These are phyloP conservation scores for Ostrea edulis DNA, from an alignment of 1,140 invertebrate species.

Conservation along the genomic window DNA sequence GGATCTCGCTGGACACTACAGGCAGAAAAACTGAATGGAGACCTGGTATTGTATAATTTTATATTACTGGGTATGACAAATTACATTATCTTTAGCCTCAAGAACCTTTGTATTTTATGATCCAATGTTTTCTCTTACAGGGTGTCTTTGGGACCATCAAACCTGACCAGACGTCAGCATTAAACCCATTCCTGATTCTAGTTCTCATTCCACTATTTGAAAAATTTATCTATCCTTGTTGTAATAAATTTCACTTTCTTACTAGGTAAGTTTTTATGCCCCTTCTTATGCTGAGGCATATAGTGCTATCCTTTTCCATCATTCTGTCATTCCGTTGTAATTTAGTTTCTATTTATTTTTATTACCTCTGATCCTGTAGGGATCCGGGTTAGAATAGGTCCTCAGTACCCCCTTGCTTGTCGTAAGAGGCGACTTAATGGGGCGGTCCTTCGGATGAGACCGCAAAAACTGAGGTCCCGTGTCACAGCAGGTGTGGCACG, in stretches of 20 bases:
- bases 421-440: no score
- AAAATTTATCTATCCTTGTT: conserved; percentile 84
- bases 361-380: no score
- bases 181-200: conserved; percentile 93
- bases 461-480: no score
- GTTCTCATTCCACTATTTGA: conserved; percentile 93
- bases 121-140: conserved; percentile 56
- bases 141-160: conserved; percentile 70
- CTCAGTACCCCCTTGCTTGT: no score
- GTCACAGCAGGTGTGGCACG: no score
- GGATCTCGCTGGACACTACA: conserved; percentile 97
- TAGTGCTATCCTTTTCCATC: no score
- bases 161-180: conserved; percentile 78
- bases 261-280: conserved; percentile 66
- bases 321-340: no score
- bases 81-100: neutral
- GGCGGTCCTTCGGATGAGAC: no score
- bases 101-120: neutral
- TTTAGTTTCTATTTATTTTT: no score
- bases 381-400: no score
- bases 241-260: conserved; percentile 80
- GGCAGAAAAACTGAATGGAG: conserved; percentile 92
- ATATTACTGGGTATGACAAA: neutral
- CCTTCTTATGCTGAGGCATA: no score
- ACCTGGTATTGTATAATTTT: conserved; percentile 79